Evolutionary conservation across 2,797 vertebrate genomes (phyloP).

Genomic region (Emydoidea blandingii): DNA sequence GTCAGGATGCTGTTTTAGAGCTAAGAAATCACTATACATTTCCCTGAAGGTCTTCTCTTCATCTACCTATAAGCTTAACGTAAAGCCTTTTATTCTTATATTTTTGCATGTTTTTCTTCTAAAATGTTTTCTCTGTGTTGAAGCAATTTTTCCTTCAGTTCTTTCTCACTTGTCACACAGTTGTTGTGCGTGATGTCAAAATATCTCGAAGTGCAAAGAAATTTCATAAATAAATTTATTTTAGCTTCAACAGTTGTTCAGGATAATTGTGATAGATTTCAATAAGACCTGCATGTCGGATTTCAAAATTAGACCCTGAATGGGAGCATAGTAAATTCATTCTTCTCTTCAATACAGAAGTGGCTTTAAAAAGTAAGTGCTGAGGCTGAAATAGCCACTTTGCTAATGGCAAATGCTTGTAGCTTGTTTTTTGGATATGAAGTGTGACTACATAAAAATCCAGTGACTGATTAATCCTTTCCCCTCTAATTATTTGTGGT

Average conservation of each 20-base stretch:
- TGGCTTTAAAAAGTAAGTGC: background rate
- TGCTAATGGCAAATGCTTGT: background rate
- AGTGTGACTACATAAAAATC: background rate
- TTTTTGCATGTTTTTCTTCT: background rate
- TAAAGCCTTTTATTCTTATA: background rate
- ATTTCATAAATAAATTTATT: background rate
- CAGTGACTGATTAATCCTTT: background rate
- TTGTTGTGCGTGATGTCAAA: background rate
- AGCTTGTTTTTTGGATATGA: background rate
- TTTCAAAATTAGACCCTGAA: background rate
- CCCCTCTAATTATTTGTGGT: background rate
- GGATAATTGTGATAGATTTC: background rate
- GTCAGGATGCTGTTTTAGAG: background rate
- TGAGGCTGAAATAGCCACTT: background rate
- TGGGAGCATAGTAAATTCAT: fast-evolving
- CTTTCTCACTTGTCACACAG: background rate
- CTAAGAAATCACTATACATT: background rate
- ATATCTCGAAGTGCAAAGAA: background rate
- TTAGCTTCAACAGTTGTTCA: background rate
- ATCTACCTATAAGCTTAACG: background rate
- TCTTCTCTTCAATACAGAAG: background rate
- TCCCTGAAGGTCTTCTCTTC: background rate
- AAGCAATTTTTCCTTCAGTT: background rate
- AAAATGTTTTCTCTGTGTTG: background rate
- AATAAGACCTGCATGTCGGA: background rate